Evolutionary conservation across 30 jellyfish, hydroid and myxozoan species (phyloP).

Genomic region (Turritopsis dohrnii): DNA sequence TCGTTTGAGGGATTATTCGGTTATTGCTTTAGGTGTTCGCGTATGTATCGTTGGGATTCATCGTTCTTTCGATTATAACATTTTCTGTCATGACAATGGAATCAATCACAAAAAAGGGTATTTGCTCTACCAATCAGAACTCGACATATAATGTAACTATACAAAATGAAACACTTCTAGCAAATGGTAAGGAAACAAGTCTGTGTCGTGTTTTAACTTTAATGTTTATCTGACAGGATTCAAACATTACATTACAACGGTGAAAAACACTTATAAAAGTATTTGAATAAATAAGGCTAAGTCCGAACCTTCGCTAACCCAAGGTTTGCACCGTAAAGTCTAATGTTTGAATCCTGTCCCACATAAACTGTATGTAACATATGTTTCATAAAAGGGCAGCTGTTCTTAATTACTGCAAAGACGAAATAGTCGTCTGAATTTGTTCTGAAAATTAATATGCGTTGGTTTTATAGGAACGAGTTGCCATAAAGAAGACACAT

Average conservation of each 20-base stretch:
- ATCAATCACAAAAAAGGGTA: background rate
- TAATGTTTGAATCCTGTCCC: no score
- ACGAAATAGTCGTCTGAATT: background rate
- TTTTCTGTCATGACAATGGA: conserved; percentile 44
- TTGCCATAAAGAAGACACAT: background rate
- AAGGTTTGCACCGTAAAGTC: no score
- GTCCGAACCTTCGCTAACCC: no score
- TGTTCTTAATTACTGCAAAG: background rate
- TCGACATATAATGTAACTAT: background rate
- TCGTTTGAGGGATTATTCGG: background rate
- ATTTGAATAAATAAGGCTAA: no score
- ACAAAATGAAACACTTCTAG: background rate
- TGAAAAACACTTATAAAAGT: no score
- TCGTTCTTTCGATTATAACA: conserved; percentile 71
- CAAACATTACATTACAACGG: no score
- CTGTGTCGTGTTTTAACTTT: no score
- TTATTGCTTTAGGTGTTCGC: conserved; percentile 53
- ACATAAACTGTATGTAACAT: no score
- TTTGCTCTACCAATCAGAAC: background rate
- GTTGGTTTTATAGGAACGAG: background rate
- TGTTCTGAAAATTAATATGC: background rate
- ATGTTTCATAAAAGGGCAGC: no score
- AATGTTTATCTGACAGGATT: no score
- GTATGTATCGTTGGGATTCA: conserved; percentile 59
- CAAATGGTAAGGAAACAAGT: background rate